Percentiles rank a stretch among this genome's conserved stretches.
Evolutionary conservation across 2,797 vertebrate species (phyloP).

Genomic region (Sebastes trivittatus): DNA sequence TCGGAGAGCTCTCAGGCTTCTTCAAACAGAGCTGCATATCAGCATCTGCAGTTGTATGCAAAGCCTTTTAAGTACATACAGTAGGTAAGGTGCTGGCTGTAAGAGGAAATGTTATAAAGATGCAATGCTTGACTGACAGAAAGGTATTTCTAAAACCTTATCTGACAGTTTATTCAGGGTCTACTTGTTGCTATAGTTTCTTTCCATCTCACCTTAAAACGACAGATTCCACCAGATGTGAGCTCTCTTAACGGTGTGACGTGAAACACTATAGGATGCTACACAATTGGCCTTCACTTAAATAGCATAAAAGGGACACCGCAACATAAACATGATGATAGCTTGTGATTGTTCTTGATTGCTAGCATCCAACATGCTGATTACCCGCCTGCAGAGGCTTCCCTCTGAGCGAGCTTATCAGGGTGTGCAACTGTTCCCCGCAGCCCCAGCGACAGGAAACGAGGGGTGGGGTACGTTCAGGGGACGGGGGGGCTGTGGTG

Average conservation of each 20-base stretch:
- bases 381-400: conserved; percentile 69
- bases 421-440: conserved; percentile 70
- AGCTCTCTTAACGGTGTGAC: neutral
- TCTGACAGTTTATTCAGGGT: neutral
- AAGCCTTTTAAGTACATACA: conserved; percentile 16
- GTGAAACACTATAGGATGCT: neutral
- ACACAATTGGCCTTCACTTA: conserved; percentile 17
- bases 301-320: conserved; percentile 35
- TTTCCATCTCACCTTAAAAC: neutral
- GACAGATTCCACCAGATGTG: neutral
- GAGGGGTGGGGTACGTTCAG: conserved; percentile 51
- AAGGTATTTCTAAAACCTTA: neutral
- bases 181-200: neutral
- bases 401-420: conserved; percentile 80
- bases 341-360: conserved; percentile 81
- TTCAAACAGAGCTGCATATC: conserved; percentile 26
- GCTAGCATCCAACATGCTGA: conserved; percentile 72
- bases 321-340: conserved; percentile 72
- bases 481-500: neutral
- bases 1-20: conserved; percentile 31
- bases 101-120: neutral
- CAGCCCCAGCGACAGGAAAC: conserved; percentile 75
- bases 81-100: neutral
- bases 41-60: conserved; percentile 19
- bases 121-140: neutral